phyloP scores from a whole-genome alignment of 2,888 invertebrate species.

The Coelinius sp. region DNA sequence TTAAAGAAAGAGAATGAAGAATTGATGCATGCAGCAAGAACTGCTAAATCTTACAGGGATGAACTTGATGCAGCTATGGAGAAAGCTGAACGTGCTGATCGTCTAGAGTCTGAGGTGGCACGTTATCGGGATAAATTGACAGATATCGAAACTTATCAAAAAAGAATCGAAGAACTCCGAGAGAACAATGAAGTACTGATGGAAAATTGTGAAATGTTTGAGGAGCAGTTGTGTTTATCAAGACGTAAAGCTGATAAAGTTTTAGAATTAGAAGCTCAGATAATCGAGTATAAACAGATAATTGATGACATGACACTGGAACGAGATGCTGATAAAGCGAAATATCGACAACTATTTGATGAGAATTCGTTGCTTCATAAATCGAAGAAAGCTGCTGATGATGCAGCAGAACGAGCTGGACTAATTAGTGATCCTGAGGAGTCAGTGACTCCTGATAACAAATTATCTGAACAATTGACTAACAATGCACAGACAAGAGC shows the following conservation, averaged over 20 bases:
- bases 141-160: conserved; percentile 94
- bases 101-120: conserved; percentile 89
- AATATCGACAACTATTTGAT: conserved; percentile 87
- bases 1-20: conserved; percentile 81
- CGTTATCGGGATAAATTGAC: conserved; percentile 90
- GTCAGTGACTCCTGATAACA: conserved; percentile 82
- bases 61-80: conserved; percentile 95
- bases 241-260: conserved; percentile 89
- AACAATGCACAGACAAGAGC: conserved; percentile 91
- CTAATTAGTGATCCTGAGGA: conserved; percentile 78
- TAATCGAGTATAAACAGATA: conserved; percentile 87
- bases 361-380: conserved; percentile 93
- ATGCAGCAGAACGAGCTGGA: conserved; percentile 76
- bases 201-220: conserved; percentile 93
- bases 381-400: conserved; percentile 85
- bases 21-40: conserved; percentile 84
- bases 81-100: conserved; percentile 87
- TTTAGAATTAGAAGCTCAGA: conserved; percentile 87
- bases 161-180: conserved; percentile 89
- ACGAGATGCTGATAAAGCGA: conserved; percentile 88
- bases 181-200: conserved; percentile 93
- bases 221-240: conserved; percentile 88
- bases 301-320: conserved; percentile 90
- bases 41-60: conserved; percentile 90
- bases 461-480: conserved; percentile 91